These are phyloP conservation scores for Megaustenia siamemsis DNA, from an alignment of 2,888 invertebrate genomes.

Conservation along the genomic window DNA sequence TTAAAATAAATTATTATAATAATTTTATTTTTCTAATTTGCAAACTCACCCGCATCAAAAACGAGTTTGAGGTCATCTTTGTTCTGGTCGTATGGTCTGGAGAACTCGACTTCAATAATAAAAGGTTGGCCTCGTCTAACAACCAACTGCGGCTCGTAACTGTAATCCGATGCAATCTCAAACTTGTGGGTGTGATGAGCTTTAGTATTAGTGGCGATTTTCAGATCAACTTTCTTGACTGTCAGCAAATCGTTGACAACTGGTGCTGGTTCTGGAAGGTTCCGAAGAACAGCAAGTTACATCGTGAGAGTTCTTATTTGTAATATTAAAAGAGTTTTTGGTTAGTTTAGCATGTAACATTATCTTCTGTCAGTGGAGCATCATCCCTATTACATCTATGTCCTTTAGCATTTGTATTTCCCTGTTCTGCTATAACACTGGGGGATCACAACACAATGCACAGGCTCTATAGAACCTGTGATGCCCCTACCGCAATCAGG, in stretches of 20 bases:
- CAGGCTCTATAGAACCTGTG: too few species aligned
- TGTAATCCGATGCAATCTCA: slow-evolving; percentile 71
- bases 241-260: slow-evolving; percentile 20
- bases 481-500: too few species aligned
- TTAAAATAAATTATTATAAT: too few species aligned
- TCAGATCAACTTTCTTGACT: slow-evolving; percentile 8
- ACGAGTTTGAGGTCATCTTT: slow-evolving; percentile 91
- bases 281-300: too few species aligned
- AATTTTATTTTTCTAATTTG: too few species aligned
- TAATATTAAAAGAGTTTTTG: too few species aligned
- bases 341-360: too few species aligned
- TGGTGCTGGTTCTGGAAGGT: slow-evolving; percentile 41
- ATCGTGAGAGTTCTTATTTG: too few species aligned
- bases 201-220: slow-evolving; percentile 84
- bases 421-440: too few species aligned
- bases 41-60: slow-evolving; percentile 82
- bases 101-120: slow-evolving; percentile 86
- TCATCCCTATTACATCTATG: too few species aligned
- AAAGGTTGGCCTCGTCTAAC: slow-evolving; percentile 88
- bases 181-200: slow-evolving; percentile 88
- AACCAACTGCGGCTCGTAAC: slow-evolving; percentile 84
- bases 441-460: too few species aligned
- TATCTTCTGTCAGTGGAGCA: not conserved
- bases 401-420: too few species aligned
- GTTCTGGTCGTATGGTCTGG: slow-evolving; percentile 86